Percentiles rank a stretch among this genome's conserved stretches.
Conservation (phyloP, 2,888 invertebrate genomes). For the Phrixothrix hirtus region DNA sequence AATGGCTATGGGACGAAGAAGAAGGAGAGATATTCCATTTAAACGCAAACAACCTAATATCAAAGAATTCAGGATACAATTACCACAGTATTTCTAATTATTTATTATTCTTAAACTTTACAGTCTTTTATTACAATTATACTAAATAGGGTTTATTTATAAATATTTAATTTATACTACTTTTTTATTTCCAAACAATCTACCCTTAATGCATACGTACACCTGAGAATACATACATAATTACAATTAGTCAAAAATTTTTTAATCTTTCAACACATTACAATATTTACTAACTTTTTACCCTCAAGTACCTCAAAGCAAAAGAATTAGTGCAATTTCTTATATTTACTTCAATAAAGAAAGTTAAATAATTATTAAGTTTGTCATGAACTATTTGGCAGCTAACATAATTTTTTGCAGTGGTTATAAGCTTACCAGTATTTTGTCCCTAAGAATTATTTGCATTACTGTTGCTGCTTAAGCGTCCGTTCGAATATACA, state of each 20-base stretch:
- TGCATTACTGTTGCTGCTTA: too few relatives aligned
- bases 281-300: too few relatives aligned
- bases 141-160: slow-evolving; percentile 12
- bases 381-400: too few relatives aligned
- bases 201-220: slow-evolving; percentile 15
- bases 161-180: slow-evolving; percentile 9
- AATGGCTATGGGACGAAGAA: slow-evolving; percentile 68
- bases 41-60: slow-evolving; percentile 1
- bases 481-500: too few relatives aligned
- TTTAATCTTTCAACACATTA: too few relatives aligned
- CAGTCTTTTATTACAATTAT: slow-evolving; percentile 22
- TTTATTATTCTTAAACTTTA: slow-evolving; percentile 8
- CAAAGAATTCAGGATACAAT: slow-evolving; percentile 1
- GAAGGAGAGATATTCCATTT: slow-evolving; percentile 29
- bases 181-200: slow-evolving; percentile 8
- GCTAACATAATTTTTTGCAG: too few relatives aligned
- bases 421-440: too few relatives aligned
- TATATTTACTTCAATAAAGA: too few relatives aligned
- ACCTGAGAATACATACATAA: slow-evolving; percentile 13
- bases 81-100: slow-evolving; percentile 1
- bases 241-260: neutral
- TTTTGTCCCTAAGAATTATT: too few relatives aligned
- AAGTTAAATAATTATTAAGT: too few relatives aligned
- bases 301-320: too few relatives aligned
- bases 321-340: too few relatives aligned